Evolutionary conservation across 2,113 vertebrate species (phyloP).

Genomic region (Epinephelus moara): DNA sequence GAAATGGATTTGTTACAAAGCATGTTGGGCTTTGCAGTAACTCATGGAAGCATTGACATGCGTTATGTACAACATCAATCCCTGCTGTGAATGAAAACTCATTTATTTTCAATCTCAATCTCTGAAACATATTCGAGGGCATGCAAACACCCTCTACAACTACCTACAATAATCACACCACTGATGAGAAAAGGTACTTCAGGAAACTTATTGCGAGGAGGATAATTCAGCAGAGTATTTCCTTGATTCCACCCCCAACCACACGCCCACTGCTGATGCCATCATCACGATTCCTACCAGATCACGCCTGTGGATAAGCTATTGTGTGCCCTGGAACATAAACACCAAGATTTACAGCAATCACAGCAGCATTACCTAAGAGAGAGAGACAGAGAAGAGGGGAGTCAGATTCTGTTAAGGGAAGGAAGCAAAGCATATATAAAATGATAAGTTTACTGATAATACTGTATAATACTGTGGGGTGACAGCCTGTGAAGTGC

Average conservation of each 20-base stretch:
- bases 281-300: not conserved
- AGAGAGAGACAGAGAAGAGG: not conserved
- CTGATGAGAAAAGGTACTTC: conserved; percentile 61
- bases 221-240: conserved; percentile 47
- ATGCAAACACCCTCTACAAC: conserved; percentile 22
- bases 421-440: conserved; percentile 12
- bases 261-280: not conserved
- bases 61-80: not conserved
- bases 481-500: conserved; percentile 13
- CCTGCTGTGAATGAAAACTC: not conserved
- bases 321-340: conserved; percentile 46
- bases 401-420: conserved; percentile 8
- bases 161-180: conserved; percentile 38
- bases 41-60: not conserved
- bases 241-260: conserved; percentile 17
- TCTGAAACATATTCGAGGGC: conserved; percentile 20
- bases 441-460: conserved; percentile 29
- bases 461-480: conserved; percentile 7
- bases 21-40: not conserved
- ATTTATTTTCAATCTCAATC: conserved; percentile 39
- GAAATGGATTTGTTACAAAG: not conserved
- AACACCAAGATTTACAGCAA: conserved; percentile 58
- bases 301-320: conserved; percentile 33
- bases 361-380: conserved; percentile 43
- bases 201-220: conserved; percentile 25